Evolutionary conservation across 2,113 vertebrate genomes (phyloP).

Genomic region (Dasyurus viverrinus): DNA sequence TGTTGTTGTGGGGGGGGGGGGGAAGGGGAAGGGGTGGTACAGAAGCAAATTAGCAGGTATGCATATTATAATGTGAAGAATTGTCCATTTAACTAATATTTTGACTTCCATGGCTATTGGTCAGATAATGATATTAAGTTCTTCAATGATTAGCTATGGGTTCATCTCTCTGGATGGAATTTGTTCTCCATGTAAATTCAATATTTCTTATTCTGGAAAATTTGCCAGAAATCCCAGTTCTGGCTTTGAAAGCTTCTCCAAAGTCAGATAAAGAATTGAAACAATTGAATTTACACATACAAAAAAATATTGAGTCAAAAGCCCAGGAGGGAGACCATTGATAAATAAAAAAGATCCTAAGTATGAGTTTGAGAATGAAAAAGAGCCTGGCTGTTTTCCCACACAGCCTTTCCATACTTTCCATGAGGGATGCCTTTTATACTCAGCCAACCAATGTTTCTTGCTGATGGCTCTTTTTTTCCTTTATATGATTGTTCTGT

Average conservation of each 20-base stretch:
- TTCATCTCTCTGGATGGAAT: conserved; percentile 96
- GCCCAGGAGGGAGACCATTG: conserved; percentile 87
- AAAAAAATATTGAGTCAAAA: conserved; percentile 86
- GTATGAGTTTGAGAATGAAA: conserved; percentile 70
- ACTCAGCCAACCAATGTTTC: conserved; percentile 94
- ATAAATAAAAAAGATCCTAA: conserved; percentile 83
- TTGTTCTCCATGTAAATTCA: conserved; percentile 95
- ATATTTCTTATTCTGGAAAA: conserved; percentile 95
- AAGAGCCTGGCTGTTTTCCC: conserved; percentile 79
- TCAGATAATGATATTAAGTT: conserved; percentile 96
- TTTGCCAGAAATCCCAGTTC: conserved; percentile 94
- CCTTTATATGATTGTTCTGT: conserved; percentile 95
- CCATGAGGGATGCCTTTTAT: conserved; percentile 90
- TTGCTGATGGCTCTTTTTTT: conserved; percentile 93
- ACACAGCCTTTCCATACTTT: conserved; percentile 88
- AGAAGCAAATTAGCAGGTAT: conserved; percentile 98
- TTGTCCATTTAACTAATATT: conserved; percentile 98
- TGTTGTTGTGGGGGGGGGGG: conserved; percentile 95
- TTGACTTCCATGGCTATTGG: conserved; percentile 97
- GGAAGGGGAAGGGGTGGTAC: no score
- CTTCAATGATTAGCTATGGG: conserved; percentile 86
- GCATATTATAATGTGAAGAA: conserved; percentile 97
- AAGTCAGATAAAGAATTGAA: conserved; percentile 89
- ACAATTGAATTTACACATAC: conserved; percentile 84
- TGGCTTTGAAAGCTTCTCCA: conserved; percentile 87